Evolutionary conservation across 2,888 invertebrate genomes (phyloP).

Genomic region (Julus scandinavius): DNA sequence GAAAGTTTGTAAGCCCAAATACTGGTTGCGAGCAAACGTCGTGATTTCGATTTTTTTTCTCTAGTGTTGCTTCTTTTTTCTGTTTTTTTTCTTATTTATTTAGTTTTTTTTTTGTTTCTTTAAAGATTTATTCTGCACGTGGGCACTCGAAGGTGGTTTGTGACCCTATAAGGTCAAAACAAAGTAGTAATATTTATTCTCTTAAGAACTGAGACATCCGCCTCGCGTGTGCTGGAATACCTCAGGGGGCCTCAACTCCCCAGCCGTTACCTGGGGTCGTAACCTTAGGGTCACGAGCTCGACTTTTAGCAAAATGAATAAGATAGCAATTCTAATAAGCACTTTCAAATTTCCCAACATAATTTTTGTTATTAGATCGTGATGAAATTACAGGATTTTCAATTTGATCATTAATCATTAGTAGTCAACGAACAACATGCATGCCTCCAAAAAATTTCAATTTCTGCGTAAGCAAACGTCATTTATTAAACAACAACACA

Average conservation of each 20-base stretch:
- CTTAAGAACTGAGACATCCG: constrained; percentile 40
- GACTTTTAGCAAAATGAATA: constrained; percentile 17
- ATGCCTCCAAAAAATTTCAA: background rate
- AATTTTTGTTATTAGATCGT: constrained; percentile 34
- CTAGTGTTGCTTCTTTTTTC: background rate
- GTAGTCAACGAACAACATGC: background rate
- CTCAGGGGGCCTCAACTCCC: constrained; percentile 34
- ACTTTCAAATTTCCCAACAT: constrained; percentile 34
- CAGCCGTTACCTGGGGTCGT: constrained; percentile 41
- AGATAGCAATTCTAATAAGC: background rate
- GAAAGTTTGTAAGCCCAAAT: background rate
- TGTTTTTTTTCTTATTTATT: background rate
- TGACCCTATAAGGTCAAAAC: constrained; percentile 40
- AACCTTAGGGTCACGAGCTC: constrained; percentile 30
- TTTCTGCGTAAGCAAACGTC: background rate
- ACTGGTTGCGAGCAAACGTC: background rate
- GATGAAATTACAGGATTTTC: constrained; percentile 43
- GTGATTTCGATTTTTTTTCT: constrained; percentile 13
- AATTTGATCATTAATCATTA: constrained; percentile 41
- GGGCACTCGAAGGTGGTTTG: constrained; percentile 44
- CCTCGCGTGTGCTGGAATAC: constrained; percentile 20
- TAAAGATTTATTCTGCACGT: constrained; percentile 18
- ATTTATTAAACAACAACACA: background rate
- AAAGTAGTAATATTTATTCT: constrained; percentile 22
- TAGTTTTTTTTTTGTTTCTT: background rate